Percentiles rank a stretch among this genome's conserved stretches.
These are phyloP conservation scores for Pachypsylla venusta DNA, from an alignment of 1,140 invertebrate genomes.

Conservation along the genomic window DNA sequence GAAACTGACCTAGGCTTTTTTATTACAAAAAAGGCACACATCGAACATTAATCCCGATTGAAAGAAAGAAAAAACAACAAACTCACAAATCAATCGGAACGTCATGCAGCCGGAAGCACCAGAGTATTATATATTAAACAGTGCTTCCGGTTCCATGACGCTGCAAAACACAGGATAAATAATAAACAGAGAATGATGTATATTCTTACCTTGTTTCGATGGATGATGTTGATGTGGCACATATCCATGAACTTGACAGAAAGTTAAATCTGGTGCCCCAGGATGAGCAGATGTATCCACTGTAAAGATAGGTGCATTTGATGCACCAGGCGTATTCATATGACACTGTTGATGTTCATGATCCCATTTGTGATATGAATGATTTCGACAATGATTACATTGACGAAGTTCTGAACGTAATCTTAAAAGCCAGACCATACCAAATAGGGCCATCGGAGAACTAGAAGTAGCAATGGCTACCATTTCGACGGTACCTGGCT, in stretches of 20 bases:
- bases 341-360: not conserved
- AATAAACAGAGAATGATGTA: no score
- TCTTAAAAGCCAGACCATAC: constrained; percentile 64
- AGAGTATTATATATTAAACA: no score
- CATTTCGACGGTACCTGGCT: constrained; percentile 5
- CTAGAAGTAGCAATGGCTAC: constrained; percentile 26
- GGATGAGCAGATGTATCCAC: constrained; percentile 9
- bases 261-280: constrained; percentile 28
- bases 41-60: no score
- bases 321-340: constrained; percentile 33
- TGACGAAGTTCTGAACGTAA: constrained; percentile 56
- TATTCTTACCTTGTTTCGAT: constrained; percentile 36
- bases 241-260: constrained; percentile 43
- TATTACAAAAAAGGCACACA: no score
- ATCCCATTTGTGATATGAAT: constrained; percentile 29
- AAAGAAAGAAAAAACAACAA: no score
- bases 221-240: constrained; percentile 30
- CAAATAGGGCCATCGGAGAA: constrained; percentile 62
- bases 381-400: constrained; percentile 42
- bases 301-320: constrained; percentile 16
- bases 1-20: no score
- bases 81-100: no score
- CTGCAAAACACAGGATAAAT: no score
- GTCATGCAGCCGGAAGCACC: no score
- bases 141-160: no score